phyloP scores from a whole-genome alignment of 1,140 invertebrate genomes.

The Megathymus violae region DNA sequence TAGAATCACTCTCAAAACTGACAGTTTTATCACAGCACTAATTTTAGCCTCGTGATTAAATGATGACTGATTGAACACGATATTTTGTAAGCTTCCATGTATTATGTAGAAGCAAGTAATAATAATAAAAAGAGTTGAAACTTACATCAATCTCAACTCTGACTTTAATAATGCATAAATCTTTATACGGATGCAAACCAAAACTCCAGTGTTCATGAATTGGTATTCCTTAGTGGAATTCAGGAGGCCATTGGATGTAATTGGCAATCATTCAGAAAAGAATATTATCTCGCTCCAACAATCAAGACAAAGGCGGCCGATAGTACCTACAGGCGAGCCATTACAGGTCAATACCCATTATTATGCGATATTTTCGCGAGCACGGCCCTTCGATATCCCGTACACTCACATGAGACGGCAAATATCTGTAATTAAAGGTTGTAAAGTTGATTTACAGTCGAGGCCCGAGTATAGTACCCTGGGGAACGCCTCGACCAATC shows the following conservation, averaged over 20 bases:
- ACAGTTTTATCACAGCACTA: slow-evolving; percentile 53
- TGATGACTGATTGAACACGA: slow-evolving; percentile 28
- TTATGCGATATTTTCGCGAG: slow-evolving; percentile 82
- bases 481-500: slow-evolving; percentile 75
- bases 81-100: slow-evolving; percentile 10
- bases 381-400: slow-evolving; percentile 76
- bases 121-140: slow-evolving; percentile 31
- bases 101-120: slow-evolving; percentile 8
- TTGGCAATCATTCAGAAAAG: slow-evolving; percentile 81
- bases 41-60: slow-evolving; percentile 46
- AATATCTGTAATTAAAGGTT: slow-evolving; percentile 83
- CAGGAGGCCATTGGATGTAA: slow-evolving; percentile 79
- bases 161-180: slow-evolving; percentile 73
- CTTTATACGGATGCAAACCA: slow-evolving; percentile 71
- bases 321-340: slow-evolving; percentile 78
- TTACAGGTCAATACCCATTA: slow-evolving; percentile 82
- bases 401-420: slow-evolving; percentile 77
- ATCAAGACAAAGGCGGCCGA: slow-evolving; percentile 80
- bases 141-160: slow-evolving; percentile 43
- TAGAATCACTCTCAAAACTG: slow-evolving; percentile 56
- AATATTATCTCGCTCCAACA: slow-evolving; percentile 75
- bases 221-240: slow-evolving; percentile 67
- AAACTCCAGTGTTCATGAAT: slow-evolving; percentile 59
- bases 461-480: slow-evolving; percentile 63
- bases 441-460: slow-evolving; percentile 82